Percentiles rank a stretch among this genome's conserved stretches.
Conservation (phyloP, 2,113 vertebrate genomes). For the Solea senegalensis region DNA sequence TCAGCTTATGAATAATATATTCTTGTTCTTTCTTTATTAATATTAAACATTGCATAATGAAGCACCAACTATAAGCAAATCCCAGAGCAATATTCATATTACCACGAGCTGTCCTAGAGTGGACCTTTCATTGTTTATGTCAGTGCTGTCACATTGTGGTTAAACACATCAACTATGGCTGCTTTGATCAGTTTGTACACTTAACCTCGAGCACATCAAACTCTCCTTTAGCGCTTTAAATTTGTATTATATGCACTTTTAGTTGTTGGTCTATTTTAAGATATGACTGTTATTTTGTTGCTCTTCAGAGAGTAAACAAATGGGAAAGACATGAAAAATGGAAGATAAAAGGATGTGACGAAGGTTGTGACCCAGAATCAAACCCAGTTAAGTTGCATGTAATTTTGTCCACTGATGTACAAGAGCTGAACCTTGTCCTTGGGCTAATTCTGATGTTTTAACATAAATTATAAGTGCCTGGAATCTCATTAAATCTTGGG, state of each 20-base stretch:
- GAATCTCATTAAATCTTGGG: not conserved
- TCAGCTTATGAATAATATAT: conserved; percentile 86
- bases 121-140: conserved; percentile 75
- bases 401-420: conserved; percentile 19
- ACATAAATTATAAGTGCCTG: conserved; percentile 27
- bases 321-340: conserved; percentile 41
- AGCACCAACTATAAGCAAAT: conserved; percentile 74
- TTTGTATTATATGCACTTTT: not conserved
- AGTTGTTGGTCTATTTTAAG: conserved; percentile 32
- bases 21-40: conserved; percentile 81
- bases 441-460: conserved; percentile 20
- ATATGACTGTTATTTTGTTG: conserved; percentile 19
- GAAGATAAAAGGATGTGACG: conserved; percentile 28
- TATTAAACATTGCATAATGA: conserved; percentile 83
- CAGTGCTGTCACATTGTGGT: conserved; percentile 50
- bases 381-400: not conserved
- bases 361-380: conserved; percentile 50
- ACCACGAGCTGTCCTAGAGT: conserved; percentile 64
- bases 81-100: conserved; percentile 78
- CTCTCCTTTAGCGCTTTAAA: conserved; percentile 18
- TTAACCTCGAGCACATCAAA: conserved; percentile 37
- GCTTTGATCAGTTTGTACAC: conserved; percentile 24
- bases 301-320: conserved; percentile 26
- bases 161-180: conserved; percentile 47
- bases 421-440: conserved; percentile 2